These are phyloP conservation scores for Cinara cedri DNA, from an alignment of 2,888 invertebrate genomes.

Conservation along the genomic window DNA sequence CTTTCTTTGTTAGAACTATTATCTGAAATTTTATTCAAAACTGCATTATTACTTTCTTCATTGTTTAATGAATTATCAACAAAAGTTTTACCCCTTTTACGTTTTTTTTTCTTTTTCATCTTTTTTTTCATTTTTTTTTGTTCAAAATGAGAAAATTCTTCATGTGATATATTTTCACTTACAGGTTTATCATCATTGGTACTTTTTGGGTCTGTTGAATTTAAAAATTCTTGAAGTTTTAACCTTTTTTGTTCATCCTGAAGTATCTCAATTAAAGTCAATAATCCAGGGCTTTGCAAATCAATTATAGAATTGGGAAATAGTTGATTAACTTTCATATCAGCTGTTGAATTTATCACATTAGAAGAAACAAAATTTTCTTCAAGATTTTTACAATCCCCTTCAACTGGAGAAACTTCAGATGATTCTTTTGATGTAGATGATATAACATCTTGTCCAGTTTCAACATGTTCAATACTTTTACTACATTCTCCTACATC, in stretches of 20 bases:
- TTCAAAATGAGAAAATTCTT: not conserved
- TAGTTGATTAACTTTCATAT: not conserved
- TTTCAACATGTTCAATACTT: not conserved
- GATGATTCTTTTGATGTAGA: conserved; percentile 41
- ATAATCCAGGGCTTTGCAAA: conserved; percentile 1
- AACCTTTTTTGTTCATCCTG: conserved; percentile 3
- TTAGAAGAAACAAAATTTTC: conserved; percentile 36
- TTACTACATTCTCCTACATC: conserved; percentile 12
- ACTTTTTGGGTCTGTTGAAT: not conserved
- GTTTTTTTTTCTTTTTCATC: conserved; percentile 1
- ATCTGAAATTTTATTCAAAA: not conserved
- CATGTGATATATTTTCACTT: not conserved
- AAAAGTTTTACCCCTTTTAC: not conserved
- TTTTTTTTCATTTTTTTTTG: not conserved
- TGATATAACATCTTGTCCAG: conserved; percentile 38
- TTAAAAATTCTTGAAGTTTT: conserved; percentile 19
- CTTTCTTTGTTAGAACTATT: not conserved
- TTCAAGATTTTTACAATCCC: not conserved
- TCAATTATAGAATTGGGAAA: no score
- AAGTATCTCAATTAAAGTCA: not conserved
- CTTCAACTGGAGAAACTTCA: not conserved
- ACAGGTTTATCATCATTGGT: not conserved
- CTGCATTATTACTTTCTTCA: not conserved
- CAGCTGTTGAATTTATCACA: conserved; percentile 37
- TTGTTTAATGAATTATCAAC: not conserved